Evolutionary conservation across 2,888 invertebrate genomes (phyloP), one percentile per base, ranked within the genome.

Genomic region (Agrotis exclamationis): DNA sequence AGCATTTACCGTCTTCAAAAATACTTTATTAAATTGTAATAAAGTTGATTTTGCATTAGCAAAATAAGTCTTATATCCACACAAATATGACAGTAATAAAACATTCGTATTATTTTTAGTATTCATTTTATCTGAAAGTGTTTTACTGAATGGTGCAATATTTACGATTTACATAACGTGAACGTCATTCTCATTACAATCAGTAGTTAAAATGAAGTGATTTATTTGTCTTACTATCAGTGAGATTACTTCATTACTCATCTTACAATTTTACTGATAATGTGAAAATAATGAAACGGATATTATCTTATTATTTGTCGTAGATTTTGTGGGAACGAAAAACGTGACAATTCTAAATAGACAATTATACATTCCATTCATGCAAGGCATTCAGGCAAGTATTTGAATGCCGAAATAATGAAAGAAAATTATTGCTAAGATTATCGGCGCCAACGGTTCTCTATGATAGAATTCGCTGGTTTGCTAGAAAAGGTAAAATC

Each of bases 121-220:
- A 63, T 22, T 28, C n/a, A n/a, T 60, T 58, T n/a, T 47, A 44
- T 16, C 39, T 39, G 20, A 74, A 16, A 53, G 18, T 74, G 22
- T 33, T 62, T 60, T 70, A 60, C 3, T 50, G 63, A 56, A 67
- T 63, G 53, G 45, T 48, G 39, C 39, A 47, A 56, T 63, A 50
- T 80, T 76, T 65, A 53, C 65, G 39, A 11, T 64, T 64, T 45
- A 70, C 57, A 20, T 72, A 58, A 65, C 6, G 3, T 44, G 64
- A 58, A 65, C 6, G 3, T 44, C 47, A 24, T 13, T 44, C 22
- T 51, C 51, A 79, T 77, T 48, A 39, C 18, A 51, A 44, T 70
- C 45, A 33, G 28, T 75, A 14, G 20, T 4, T 0, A 50, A 50
- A 13, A 13, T 20, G 20, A 45, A 18, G 20, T 24, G 28, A 74